phyloP scores from a whole-genome alignment of 2,113 vertebrate genomes.

The Microtus richardsoni region DNA sequence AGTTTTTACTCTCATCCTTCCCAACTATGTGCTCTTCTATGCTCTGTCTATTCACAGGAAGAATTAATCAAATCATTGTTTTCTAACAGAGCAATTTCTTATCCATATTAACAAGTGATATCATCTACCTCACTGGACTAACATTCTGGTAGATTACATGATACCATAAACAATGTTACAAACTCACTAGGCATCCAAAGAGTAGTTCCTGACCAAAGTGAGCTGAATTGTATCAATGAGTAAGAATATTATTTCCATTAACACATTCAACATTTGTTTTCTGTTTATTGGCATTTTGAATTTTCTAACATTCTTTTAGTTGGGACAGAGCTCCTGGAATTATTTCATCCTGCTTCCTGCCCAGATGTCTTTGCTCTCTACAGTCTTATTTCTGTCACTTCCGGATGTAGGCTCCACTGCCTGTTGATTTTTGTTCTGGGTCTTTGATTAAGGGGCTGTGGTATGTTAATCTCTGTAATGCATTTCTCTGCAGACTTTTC shows the following conservation, averaged over 20 bases:
- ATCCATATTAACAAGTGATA: not conserved
- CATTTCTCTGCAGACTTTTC: constrained; percentile 58
- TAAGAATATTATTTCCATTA: not conserved
- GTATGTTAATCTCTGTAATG: constrained; percentile 70
- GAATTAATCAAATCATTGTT: not conserved
- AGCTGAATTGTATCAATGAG: not conserved
- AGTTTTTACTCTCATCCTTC: not conserved
- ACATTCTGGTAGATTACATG: not conserved
- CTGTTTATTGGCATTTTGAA: not conserved
- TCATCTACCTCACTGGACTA: not conserved
- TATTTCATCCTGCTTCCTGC: not conserved
- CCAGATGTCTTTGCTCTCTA: constrained; percentile 66
- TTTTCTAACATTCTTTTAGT: not conserved
- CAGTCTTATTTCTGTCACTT: constrained; percentile 45
- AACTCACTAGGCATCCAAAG: not conserved
- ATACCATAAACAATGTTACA: not conserved
- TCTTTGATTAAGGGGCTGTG: constrained; percentile 70
- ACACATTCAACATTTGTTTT: not conserved
- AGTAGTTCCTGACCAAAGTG: not conserved
- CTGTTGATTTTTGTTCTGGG: constrained; percentile 66
- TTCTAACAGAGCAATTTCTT: not conserved
- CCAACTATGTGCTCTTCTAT: not conserved
- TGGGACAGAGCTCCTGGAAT: not conserved
- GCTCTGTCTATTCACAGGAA: not conserved
- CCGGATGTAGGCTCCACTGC: not conserved